Conservation (phyloP, 2,113 vertebrate genomes). For the Sander vitreus region DNA sequence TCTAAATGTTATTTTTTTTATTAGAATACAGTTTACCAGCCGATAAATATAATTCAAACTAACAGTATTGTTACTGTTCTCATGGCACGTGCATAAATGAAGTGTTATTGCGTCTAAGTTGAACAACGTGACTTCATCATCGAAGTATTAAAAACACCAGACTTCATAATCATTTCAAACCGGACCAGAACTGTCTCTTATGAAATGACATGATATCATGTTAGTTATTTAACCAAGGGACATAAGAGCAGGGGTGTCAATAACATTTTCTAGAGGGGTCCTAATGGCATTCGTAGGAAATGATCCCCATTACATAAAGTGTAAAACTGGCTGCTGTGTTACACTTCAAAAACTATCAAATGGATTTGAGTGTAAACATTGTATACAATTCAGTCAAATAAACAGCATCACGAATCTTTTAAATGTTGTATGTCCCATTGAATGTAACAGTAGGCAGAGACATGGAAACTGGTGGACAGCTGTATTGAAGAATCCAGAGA, state of each 20-base stretch:
- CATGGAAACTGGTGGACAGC: neutral
- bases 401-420: neutral
- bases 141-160: too few species aligned
- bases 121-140: neutral
- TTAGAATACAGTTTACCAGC: slow-evolving; percentile 3
- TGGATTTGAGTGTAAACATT: neutral
- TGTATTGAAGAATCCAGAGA: neutral
- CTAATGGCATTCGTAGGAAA: neutral
- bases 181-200: neutral
- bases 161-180: neutral
- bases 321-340: neutral
- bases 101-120: neutral
- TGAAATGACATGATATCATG: neutral
- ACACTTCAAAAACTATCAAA: neutral
- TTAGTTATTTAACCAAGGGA: neutral
- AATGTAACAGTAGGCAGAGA: too few species aligned
- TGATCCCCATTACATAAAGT: too few species aligned
- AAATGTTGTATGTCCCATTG: neutral
- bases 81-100: neutral
- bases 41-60: slow-evolving; percentile 16
- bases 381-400: neutral
- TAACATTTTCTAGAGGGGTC: neutral
- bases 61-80: too few species aligned
- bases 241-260: neutral
- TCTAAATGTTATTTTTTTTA: neutral